A percentile compares a stretch with the other conserved stretches of the same genome.
These are phyloP conservation scores for Cheilinus undulatus DNA, from an alignment of 2,113 vertebrate genomes.

Conservation along the genomic window DNA sequence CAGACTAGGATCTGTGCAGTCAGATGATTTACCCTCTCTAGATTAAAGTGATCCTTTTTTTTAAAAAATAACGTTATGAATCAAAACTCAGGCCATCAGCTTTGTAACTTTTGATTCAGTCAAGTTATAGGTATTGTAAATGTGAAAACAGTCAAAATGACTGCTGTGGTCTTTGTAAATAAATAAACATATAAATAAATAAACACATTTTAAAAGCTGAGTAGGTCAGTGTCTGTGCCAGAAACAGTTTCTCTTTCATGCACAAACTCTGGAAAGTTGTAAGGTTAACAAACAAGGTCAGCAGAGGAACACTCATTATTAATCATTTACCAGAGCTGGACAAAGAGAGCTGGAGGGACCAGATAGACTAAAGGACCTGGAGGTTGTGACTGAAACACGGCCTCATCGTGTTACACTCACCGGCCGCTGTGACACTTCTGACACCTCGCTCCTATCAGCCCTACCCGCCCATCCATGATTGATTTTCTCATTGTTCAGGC, in stretches of 20 bases:
- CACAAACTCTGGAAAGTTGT: constrained; percentile 71
- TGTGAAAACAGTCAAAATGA: too few relatives aligned
- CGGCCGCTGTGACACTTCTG: constrained; percentile 63
- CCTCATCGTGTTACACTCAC: constrained; percentile 76
- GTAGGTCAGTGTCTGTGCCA: constrained; percentile 44
- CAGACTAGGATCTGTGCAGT: too few relatives aligned
- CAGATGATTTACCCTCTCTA: too few relatives aligned
- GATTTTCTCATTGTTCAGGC: constrained; percentile 57
- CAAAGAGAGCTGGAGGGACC: constrained; percentile 70
- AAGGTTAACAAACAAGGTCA: constrained; percentile 83
- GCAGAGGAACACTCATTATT: constrained; percentile 77
- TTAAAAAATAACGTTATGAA: too few relatives aligned
- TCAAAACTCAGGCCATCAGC: too few relatives aligned
- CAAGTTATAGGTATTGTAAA: too few relatives aligned
- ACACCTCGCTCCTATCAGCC: constrained; percentile 65
- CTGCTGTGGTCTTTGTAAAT: too few relatives aligned
- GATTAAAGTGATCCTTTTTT: too few relatives aligned
- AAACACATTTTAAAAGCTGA: too few relatives aligned
- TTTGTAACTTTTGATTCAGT: too few relatives aligned
- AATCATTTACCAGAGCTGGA: constrained; percentile 81
- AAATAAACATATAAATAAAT: too few relatives aligned
- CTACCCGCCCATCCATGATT: constrained; percentile 56
- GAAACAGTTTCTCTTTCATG: constrained; percentile 58
- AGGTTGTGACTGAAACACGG: constrained; percentile 68
- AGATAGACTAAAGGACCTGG: constrained; percentile 73